Evolutionary conservation across 2,113 vertebrate genomes (phyloP).

Genomic region (Guaruba guarouba): DNA sequence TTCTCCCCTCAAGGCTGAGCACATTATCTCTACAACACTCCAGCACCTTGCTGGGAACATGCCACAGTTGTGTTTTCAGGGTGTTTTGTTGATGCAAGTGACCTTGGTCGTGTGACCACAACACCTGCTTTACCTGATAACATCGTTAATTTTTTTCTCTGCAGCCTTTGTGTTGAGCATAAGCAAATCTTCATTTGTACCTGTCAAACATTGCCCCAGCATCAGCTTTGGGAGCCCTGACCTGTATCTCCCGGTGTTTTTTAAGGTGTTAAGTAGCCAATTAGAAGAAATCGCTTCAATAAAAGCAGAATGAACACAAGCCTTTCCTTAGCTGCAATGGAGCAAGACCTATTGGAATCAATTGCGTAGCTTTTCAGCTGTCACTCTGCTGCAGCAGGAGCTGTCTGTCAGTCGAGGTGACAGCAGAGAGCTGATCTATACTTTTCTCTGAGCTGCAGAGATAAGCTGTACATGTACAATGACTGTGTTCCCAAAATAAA

Average conservation of each 20-base stretch:
- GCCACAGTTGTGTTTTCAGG: slow-evolving; percentile 4
- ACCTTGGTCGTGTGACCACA: slow-evolving; percentile 65
- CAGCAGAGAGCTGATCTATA: neutral
- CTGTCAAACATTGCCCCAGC: neutral
- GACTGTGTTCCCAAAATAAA: slow-evolving; percentile 13
- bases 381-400: neutral
- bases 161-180: slow-evolving; percentile 30
- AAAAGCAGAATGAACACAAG: neutral
- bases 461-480: slow-evolving; percentile 27
- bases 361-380: slow-evolving; percentile 22
- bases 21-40: slow-evolving; percentile 31
- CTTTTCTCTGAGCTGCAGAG: slow-evolving; percentile 16
- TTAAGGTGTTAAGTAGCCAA: slow-evolving; percentile 30
- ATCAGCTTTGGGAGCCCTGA: slow-evolving; percentile 34
- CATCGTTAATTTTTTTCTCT: slow-evolving; percentile 57
- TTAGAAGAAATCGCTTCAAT: slow-evolving; percentile 45
- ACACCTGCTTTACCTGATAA: slow-evolving; percentile 68
- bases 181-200: slow-evolving; percentile 65
- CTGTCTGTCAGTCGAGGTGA: slow-evolving; percentile 30
- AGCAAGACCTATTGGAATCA: neutral
- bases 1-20: slow-evolving; percentile 12
- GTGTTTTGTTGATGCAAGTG: slow-evolving; percentile 29
- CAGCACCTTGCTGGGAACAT: slow-evolving; percentile 36
- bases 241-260: slow-evolving; percentile 22
- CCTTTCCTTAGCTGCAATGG: neutral